phyloP scores from a whole-genome alignment of 2,797 vertebrate species.

The Malacoctenus gilli region DNA sequence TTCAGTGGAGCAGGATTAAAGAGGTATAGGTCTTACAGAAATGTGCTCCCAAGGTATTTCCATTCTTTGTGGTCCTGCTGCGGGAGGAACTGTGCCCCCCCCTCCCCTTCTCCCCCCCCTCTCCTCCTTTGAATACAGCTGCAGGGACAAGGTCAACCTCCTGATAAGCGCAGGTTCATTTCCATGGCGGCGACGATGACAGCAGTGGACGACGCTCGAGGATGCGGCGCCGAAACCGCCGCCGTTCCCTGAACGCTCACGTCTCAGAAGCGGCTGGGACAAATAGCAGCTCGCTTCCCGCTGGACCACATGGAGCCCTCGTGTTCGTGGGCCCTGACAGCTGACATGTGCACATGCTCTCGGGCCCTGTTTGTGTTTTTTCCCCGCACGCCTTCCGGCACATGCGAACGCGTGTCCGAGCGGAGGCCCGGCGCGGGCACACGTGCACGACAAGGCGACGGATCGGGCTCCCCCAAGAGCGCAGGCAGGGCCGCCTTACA shows the following conservation, averaged over 20 bases:
- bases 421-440: slow-evolving; percentile 1
- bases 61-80: slow-evolving; percentile 49
- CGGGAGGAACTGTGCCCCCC: slow-evolving; percentile 19
- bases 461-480: slow-evolving; percentile 29
- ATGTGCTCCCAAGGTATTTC: slow-evolving; percentile 39
- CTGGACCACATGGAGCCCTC: slow-evolving; percentile 1
- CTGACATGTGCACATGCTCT: slow-evolving; percentile 35
- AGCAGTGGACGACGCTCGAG: slow-evolving; percentile 1
- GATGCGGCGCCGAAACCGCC: background rate
- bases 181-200: slow-evolving; percentile 10
- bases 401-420: slow-evolving; percentile 38
- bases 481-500: slow-evolving; percentile 23
- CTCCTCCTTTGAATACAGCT: slow-evolving; percentile 7
- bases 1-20: slow-evolving; percentile 59
- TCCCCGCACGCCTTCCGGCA: slow-evolving; percentile 34
- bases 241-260: slow-evolving; percentile 1
- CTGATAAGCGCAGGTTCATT: slow-evolving; percentile 18
- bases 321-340: slow-evolving; percentile 42
- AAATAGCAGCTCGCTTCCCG: too few species aligned
- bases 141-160: slow-evolving; percentile 39
- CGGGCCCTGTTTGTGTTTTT: slow-evolving; percentile 53
- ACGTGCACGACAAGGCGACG: slow-evolving; percentile 37
- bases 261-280: background rate
- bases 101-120: too few species aligned
- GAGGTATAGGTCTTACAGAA: slow-evolving; percentile 59